A percentile compares a stretch with the other conserved stretches of the same genome.
Conservation (phyloP, 2,113 vertebrate genomes). For the Otocyon megalotis region DNA sequence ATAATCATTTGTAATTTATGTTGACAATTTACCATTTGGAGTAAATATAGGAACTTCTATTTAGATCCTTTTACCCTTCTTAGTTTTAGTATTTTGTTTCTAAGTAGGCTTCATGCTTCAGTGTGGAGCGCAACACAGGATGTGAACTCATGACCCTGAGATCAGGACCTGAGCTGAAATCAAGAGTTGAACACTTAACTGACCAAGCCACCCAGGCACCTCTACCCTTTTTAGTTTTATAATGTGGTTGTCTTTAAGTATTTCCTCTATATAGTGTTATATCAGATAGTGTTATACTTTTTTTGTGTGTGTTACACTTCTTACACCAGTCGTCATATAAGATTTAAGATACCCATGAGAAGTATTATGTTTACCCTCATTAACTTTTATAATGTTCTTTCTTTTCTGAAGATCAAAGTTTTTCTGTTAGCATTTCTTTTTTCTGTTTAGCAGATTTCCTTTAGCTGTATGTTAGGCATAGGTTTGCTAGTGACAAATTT, state of each 20-base stretch:
- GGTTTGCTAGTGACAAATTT: background rate
- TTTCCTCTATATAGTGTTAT: background rate
- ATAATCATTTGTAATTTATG: background rate
- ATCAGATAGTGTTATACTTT: background rate
- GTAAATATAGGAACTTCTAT: background rate
- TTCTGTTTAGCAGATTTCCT: background rate
- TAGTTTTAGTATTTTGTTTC: background rate
- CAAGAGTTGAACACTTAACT: background rate
- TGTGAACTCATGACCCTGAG: background rate
- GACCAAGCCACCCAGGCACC: background rate
- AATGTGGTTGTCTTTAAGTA: background rate
- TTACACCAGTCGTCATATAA: background rate
- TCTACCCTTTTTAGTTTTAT: background rate
- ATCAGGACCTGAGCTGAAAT: background rate
- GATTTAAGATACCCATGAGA: background rate
- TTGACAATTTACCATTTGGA: background rate
- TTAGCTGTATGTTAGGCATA: background rate
- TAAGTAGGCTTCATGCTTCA: too few species aligned
- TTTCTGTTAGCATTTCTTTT: background rate
- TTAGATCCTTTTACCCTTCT: background rate
- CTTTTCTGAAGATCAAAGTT: background rate
- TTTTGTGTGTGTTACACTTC: background rate
- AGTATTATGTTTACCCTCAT: background rate
- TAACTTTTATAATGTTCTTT: background rate
- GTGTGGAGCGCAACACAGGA: too few species aligned